phyloP scores from a whole-genome alignment of 2,797 vertebrate species.

The Hoplostethus atlanticus region DNA sequence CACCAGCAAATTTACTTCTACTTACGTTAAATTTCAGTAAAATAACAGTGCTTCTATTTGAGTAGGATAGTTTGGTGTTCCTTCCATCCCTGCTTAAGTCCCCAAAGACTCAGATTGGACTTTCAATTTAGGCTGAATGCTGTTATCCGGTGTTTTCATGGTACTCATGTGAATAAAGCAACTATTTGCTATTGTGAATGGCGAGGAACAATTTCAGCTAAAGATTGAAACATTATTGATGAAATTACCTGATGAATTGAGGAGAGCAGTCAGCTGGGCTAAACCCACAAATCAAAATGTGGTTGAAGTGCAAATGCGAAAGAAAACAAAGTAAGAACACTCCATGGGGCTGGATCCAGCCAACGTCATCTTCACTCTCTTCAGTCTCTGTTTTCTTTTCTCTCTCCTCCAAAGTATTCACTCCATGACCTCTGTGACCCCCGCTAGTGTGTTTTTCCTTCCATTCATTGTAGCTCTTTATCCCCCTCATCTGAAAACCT shows the following conservation, averaged over 20 bases:
- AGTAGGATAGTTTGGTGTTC: not conserved
- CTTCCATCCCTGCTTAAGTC: not conserved
- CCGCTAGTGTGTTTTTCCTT: not conserved
- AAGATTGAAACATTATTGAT: not conserved
- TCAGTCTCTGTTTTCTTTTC: constrained; percentile 10
- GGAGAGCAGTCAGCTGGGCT: not conserved
- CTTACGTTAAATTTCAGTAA: not conserved
- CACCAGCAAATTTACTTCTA: too few relatives aligned
- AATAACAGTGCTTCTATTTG: not conserved
- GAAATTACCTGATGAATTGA: not conserved
- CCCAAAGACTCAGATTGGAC: not conserved
- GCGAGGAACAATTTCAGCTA: not conserved
- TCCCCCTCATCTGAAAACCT: constrained; percentile 41
- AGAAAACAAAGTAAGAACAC: constrained; percentile 34
- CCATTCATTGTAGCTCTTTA: constrained; percentile 28
- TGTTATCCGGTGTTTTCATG: not conserved
- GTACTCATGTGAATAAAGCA: constrained; percentile 3
- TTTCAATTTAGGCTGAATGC: not conserved
- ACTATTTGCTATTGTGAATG: not conserved
- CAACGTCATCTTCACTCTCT: constrained; percentile 36
- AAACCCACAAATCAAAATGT: constrained; percentile 21
- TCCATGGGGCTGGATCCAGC: constrained; percentile 26
- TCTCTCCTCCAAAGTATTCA: constrained; percentile 38
- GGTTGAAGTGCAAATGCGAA: constrained; percentile 1
- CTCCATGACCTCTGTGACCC: constrained; percentile 37